phyloP scores from a whole-genome alignment of 1,140 invertebrate genomes.

The Aphis craccivora region DNA sequence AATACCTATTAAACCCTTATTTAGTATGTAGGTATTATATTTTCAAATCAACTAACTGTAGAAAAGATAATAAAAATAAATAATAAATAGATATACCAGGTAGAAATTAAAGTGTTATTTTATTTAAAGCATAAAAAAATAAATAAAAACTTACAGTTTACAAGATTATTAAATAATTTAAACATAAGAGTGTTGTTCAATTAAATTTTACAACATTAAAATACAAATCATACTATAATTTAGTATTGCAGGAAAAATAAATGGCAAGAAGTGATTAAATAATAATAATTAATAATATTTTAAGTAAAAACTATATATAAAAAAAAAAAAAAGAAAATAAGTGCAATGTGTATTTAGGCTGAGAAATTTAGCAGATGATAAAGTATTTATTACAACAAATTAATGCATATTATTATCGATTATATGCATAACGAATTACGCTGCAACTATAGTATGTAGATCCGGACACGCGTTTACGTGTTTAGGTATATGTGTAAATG shows the following conservation, averaged over 20 bases:
- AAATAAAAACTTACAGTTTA: slow-evolving; percentile 14
- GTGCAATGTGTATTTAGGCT: background rate
- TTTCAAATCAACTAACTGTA: no score
- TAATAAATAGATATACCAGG: background rate
- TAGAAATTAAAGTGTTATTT: background rate
- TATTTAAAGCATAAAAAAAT: background rate
- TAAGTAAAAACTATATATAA: background rate
- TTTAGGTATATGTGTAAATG: no score
- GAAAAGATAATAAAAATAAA: background rate
- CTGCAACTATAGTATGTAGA: no score
- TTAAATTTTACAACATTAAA: background rate
- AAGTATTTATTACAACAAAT: no score
- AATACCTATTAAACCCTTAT: background rate
- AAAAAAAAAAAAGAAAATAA: background rate
- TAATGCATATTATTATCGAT: no score
- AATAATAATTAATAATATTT: background rate
- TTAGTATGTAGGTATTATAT: background rate
- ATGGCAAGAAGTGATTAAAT: background rate
- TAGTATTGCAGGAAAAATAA: no score
- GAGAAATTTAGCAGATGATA: background rate
- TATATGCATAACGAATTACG: no score
- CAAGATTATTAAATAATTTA: background rate
- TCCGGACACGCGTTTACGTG: no score
- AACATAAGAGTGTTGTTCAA: background rate
- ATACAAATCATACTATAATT: background rate